Conservation (phyloP, 2,113 vertebrate species). For the Oryzias celebensis region DNA sequence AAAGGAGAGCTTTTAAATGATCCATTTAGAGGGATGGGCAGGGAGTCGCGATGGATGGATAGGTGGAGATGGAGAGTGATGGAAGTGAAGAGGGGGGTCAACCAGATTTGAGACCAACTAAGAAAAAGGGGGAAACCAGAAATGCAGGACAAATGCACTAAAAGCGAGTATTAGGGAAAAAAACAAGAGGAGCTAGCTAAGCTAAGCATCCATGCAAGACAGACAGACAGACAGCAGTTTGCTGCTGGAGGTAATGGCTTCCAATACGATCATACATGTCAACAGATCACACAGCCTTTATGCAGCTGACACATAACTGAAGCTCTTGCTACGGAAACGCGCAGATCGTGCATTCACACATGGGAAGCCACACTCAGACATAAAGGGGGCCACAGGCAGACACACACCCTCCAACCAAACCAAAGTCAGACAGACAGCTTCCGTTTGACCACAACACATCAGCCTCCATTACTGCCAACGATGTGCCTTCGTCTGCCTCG, state of each 20-base stretch:
- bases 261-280: constrained; percentile 70
- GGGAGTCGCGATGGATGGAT: constrained; percentile 19
- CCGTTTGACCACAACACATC: constrained; percentile 74
- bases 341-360: constrained; percentile 30
- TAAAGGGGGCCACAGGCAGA: neutral
- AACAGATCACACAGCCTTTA: constrained; percentile 73
- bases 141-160: constrained; percentile 1
- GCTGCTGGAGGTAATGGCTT: constrained; percentile 82
- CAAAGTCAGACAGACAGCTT: constrained; percentile 52
- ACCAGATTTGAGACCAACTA: neutral
- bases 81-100: constrained; percentile 3
- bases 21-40: constrained; percentile 56
- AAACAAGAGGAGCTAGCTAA: constrained; percentile 49
- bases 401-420: constrained; percentile 11
- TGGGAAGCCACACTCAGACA: constrained; percentile 12
- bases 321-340: constrained; percentile 25
- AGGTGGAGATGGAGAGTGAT: constrained; percentile 10
- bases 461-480: constrained; percentile 70
- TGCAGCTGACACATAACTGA: constrained; percentile 36
- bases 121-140: constrained; percentile 3
- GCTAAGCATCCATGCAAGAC: constrained; percentile 69
- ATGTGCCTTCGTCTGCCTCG: constrained; percentile 54
- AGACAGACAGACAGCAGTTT: constrained; percentile 59
- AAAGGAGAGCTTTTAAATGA: constrained; percentile 60
- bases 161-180: constrained; percentile 22